These are phyloP conservation scores for Pyxicephalus adspersus DNA, from an alignment of 2,113 vertebrate genomes.

Conservation along the genomic window DNA sequence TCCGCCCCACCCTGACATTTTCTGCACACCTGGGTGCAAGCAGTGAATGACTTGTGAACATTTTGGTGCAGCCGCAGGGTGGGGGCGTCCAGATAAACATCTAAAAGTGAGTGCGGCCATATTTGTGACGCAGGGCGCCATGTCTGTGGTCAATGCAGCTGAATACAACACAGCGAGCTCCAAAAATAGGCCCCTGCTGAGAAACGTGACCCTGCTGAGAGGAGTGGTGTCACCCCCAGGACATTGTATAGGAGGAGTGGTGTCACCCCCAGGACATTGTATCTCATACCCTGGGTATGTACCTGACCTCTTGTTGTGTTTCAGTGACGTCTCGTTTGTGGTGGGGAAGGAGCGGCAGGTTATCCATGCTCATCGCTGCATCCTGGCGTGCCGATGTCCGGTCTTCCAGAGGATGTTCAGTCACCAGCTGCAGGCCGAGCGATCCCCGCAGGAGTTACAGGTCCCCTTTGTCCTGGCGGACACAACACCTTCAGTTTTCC, in stretches of 20 bases:
- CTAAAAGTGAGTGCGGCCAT: too few relatives aligned
- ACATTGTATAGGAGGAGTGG: not conserved
- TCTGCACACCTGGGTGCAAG: too few relatives aligned
- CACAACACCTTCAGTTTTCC: constrained; percentile 74
- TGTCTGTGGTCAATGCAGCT: too few relatives aligned
- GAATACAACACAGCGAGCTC: too few relatives aligned
- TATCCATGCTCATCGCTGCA: constrained; percentile 77
- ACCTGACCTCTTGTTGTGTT: not conserved
- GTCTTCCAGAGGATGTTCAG: constrained; percentile 72
- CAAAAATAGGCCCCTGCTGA: too few relatives aligned
- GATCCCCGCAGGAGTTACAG: constrained; percentile 36
- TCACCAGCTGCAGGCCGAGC: constrained; percentile 8
- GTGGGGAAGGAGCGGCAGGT: constrained; percentile 75
- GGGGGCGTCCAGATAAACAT: too few relatives aligned
- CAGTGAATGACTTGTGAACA: too few relatives aligned
- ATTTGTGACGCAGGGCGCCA: too few relatives aligned
- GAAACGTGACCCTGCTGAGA: too few relatives aligned
- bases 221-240: not conserved
- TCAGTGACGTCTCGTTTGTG: constrained; percentile 76
- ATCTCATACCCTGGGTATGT: not conserved
- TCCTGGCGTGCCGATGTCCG: constrained; percentile 74
- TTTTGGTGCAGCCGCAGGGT: too few relatives aligned
- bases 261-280: not conserved
- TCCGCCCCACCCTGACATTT: too few relatives aligned
- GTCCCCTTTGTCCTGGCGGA: constrained; percentile 71